Conservation (phyloP, 2,888 invertebrate species). For the Zhuqinia jingwanae region DNA sequence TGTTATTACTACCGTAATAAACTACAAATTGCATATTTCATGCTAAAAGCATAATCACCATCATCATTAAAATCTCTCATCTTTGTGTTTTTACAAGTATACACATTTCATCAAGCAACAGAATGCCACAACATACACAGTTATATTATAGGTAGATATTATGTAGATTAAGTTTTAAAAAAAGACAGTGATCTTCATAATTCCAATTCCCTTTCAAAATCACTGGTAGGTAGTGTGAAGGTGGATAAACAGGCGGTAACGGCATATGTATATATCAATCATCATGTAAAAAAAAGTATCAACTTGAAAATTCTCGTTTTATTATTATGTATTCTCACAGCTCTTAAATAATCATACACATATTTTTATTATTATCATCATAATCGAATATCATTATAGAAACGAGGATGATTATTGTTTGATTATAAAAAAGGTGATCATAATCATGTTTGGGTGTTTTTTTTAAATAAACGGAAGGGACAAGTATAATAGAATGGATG, state of each 20-base stretch:
- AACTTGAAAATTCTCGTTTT: constrained; percentile 45
- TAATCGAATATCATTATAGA: constrained; percentile 9
- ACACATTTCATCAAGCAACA: too few species aligned
- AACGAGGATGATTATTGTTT: constrained; percentile 48
- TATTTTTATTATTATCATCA: constrained; percentile 25
- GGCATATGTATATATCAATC: constrained; percentile 1
- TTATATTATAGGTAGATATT: too few species aligned
- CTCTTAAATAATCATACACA: neutral
- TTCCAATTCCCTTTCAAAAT: constrained; percentile 56
- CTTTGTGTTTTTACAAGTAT: too few species aligned
- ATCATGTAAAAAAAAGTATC: constrained; percentile 32
- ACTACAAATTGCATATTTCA: neutral
- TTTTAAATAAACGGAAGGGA: constrained; percentile 5
- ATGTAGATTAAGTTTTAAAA: too few species aligned
- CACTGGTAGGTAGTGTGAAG: constrained; percentile 33
- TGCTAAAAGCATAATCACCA: neutral
- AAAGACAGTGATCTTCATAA: neutral
- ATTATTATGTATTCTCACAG: neutral
- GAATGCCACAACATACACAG: too few species aligned
- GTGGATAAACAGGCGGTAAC: constrained; percentile 52
- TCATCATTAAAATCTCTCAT: too few species aligned
- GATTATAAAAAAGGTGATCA: constrained; percentile 10
- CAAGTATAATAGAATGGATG: neutral
- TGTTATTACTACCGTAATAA: constrained; percentile 38
- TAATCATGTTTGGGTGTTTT: constrained; percentile 31